A percentile compares a stretch with the other conserved stretches of the same genome.
Evolutionary conservation across 1,140 invertebrate genomes (phyloP).

Genomic region (Drosophila suzukii): DNA sequence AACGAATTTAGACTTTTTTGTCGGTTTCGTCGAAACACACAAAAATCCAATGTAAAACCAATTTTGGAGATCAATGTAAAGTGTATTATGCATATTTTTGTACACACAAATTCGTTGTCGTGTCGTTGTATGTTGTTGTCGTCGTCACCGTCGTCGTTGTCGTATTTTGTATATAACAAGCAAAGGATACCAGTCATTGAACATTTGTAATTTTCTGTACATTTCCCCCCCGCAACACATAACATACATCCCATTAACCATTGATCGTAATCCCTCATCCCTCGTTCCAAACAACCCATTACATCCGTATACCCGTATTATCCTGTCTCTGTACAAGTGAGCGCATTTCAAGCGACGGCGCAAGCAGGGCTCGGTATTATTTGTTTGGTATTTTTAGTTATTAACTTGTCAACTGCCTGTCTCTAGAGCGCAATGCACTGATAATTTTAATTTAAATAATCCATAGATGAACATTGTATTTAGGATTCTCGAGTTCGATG

Average conservation of each 20-base stretch:
- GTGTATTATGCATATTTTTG: slow-evolving; percentile 59
- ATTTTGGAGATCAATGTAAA: slow-evolving; percentile 51
- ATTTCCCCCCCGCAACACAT: slow-evolving; percentile 25
- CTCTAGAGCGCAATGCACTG: slow-evolving; percentile 80
- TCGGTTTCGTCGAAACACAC: slow-evolving; percentile 61
- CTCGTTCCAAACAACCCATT: slow-evolving; percentile 3
- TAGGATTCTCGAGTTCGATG: slow-evolving; percentile 55
- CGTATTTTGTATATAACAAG: slow-evolving; percentile 62
- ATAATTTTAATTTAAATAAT: slow-evolving; percentile 78
- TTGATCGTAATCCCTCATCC: not conserved
- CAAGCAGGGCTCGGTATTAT: slow-evolving; percentile 52
- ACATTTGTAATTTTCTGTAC: slow-evolving; percentile 62
- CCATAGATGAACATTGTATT: slow-evolving; percentile 58
- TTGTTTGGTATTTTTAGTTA: slow-evolving; percentile 62
- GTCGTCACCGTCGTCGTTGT: slow-evolving; percentile 33
- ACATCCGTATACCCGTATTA: not conserved
- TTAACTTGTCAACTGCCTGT: slow-evolving; percentile 74
- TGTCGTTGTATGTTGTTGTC: slow-evolving; percentile 31
- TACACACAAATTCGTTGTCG: slow-evolving; percentile 39
- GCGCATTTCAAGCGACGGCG: slow-evolving; percentile 63
- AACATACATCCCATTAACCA: slow-evolving; percentile 1
- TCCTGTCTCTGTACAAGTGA: slow-evolving; percentile 36
- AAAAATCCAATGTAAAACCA: slow-evolving; percentile 43
- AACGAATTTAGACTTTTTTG: slow-evolving; percentile 70
- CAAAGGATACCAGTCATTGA: slow-evolving; percentile 52